Conservation (phyloP, 2,888 invertebrate species). For the Coleophora deauratella region DNA sequence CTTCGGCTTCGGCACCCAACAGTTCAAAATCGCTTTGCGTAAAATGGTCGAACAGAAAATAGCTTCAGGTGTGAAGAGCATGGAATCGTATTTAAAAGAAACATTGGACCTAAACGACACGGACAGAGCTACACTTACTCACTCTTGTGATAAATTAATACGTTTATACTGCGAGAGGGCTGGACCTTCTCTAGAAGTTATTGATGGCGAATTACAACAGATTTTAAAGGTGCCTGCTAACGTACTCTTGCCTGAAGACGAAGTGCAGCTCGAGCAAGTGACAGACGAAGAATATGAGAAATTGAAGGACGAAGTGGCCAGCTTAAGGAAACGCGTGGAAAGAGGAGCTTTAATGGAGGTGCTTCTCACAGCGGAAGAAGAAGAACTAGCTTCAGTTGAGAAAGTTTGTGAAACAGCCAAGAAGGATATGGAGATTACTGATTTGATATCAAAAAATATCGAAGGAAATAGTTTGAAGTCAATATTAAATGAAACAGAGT, state of each 20-base stretch:
- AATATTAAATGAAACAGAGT: constrained; percentile 38
- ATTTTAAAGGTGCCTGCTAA: constrained; percentile 51
- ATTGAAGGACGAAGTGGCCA: constrained; percentile 47
- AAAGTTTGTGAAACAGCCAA: constrained; percentile 53
- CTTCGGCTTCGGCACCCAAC: constrained; percentile 62
- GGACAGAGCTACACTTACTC: constrained; percentile 45
- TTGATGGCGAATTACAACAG: constrained; percentile 55
- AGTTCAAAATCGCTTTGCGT: constrained; percentile 56
- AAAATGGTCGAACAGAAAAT: constrained; percentile 65
- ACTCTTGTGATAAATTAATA: constrained; percentile 53
- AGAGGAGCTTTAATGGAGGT: constrained; percentile 57
- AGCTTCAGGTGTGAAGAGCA: constrained; percentile 47
- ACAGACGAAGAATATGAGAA: constrained; percentile 47
- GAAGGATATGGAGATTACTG: constrained; percentile 54
- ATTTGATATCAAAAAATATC: constrained; percentile 38
- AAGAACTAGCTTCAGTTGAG: constrained; percentile 47
- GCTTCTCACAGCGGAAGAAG: constrained; percentile 48
- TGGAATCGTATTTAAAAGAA: constrained; percentile 50
- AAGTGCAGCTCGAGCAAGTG: constrained; percentile 45
- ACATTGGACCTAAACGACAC: constrained; percentile 53
- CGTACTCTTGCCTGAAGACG: constrained; percentile 54
- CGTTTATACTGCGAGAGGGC: constrained; percentile 52
- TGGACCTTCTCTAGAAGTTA: constrained; percentile 40
- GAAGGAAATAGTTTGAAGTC: constrained; percentile 32
- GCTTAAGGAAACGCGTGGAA: constrained; percentile 45